Evolutionary conservation across 2,888 invertebrate species (phyloP).

Genomic region (Dendrolimus houi): DNA sequence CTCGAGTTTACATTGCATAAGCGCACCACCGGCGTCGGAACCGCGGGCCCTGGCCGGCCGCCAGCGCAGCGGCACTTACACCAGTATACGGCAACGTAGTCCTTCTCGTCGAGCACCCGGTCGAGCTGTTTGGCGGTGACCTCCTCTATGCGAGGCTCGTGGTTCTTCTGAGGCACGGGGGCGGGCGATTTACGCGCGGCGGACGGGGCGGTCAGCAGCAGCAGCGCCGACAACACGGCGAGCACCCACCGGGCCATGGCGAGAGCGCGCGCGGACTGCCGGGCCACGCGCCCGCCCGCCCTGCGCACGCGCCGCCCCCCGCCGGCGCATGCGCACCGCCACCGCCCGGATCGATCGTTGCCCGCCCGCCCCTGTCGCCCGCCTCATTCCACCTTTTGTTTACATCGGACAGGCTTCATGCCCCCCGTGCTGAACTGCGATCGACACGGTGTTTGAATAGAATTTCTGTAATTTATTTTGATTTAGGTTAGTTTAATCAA

Average conservation of each 20-base stretch:
- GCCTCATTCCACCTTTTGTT: constrained; percentile 25
- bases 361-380: constrained; percentile 12
- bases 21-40: constrained; percentile 32
- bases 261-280: constrained; percentile 68
- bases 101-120: constrained; percentile 91
- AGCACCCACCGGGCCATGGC: constrained; percentile 73
- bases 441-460: too few species aligned
- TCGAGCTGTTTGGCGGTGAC: constrained; percentile 95
- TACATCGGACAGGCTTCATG: constrained; percentile 23
- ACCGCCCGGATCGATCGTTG: background rate
- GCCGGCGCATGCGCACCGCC: constrained; percentile 25
- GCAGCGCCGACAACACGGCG: constrained; percentile 58
- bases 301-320: constrained; percentile 38
- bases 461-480: too few species aligned
- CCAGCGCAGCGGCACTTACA: constrained; percentile 83
- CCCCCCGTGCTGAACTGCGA: too few species aligned
- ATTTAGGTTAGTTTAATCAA: too few species aligned
- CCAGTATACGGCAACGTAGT: constrained; percentile 97
- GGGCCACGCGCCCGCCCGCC: constrained; percentile 38
- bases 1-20: constrained; percentile 50
- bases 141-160: constrained; percentile 92
- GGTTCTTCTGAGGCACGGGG: constrained; percentile 35
- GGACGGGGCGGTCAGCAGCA: constrained; percentile 74
- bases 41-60: constrained; percentile 32
- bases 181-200: constrained; percentile 64